Base-by-base conservation (phyloP, 2,888 invertebrate genomes). In the Andrena praecox region DNA sequence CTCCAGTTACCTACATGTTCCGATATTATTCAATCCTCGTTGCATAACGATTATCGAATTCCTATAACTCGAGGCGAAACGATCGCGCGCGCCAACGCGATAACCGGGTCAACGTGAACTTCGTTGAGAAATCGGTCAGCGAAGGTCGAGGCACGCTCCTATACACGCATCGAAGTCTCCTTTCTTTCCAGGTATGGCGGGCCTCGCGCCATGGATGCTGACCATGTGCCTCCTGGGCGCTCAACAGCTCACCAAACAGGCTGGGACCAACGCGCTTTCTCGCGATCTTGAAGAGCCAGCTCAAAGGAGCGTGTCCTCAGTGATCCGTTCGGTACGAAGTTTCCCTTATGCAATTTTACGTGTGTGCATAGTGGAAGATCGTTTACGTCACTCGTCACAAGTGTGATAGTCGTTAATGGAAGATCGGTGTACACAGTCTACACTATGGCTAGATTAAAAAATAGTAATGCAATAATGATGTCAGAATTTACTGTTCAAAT, bases 221-320 rank as follows among this genome's bases (percentile, higher is more conserved):
- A 94, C 94, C 5, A 93, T 94, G 93, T 93, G 93, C 75, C 87
- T 94, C n/a, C 83, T 94, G 33, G 93, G 93, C 48, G 87, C 91
- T 16, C 91, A 89, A 64, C 88, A 92, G 70, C 89, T 91, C 66
- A 89, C 90, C 3, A 88, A 87, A 66, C 90, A 92, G 12, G 73
- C 86, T 16, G 84, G 79, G 4, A 80, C 85, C 27, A 82, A 85
- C n/a, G 76, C 83, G 33, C 86, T 93, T 77, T 91, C 93, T 1
- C 91, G 91, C 78, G 92, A 93, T 29, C 83, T 93, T 35, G 89
- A 92, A 72, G 90, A 91, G 8, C 91, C 91, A 6, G 29, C 71
- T n/a, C 52, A 75, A 35, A 79, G 24, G 42, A 71, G 62, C 29
- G 50, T 70, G 10, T 52, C 85, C 16, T 56, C 85, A 20, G 85